These are phyloP conservation scores for Neolamprologus cancellatus DNA, from an alignment of 2,113 vertebrate species.

Conservation along the genomic window DNA sequence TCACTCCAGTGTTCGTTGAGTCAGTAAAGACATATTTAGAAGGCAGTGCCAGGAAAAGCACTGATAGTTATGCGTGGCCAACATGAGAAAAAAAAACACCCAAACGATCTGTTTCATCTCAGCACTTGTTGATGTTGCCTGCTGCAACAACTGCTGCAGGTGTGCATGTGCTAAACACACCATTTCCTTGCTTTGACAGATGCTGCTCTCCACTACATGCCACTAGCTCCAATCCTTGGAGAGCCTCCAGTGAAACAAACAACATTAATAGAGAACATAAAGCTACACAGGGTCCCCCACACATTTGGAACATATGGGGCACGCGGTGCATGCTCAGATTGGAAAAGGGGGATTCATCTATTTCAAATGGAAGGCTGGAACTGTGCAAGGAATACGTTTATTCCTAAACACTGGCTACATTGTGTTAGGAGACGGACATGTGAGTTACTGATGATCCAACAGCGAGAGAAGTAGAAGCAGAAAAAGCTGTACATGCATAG, in stretches of 20 bases:
- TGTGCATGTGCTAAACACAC: not conserved
- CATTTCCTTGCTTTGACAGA: not conserved
- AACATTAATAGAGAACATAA: not conserved
- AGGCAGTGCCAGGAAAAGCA: not conserved
- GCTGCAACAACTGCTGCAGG: not conserved
- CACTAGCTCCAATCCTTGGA: not conserved
- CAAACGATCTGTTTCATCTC: not conserved
- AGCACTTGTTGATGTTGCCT: slow-evolving; percentile 2
- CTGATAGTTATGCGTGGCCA: not conserved
- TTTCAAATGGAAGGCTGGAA: slow-evolving; percentile 1
- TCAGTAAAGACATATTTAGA: not conserved
- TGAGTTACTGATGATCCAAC: not conserved
- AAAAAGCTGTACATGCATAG: not conserved
- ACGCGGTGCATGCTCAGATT: not conserved
- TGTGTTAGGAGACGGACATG: not conserved
- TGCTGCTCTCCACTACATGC: not conserved
- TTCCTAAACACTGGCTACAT: not conserved
- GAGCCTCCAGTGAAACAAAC: not conserved
- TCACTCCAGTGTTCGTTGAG: not conserved
- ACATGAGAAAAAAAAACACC: not conserved
- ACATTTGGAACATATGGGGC: not conserved
- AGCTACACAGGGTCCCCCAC: not conserved
- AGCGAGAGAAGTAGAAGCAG: not conserved
- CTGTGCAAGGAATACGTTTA: slow-evolving; percentile 13
- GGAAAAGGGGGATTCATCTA: slow-evolving; percentile 10